Evolutionary conservation across 2,113 vertebrate species (phyloP), one percentile per base, ranked within the genome.

Genomic region (Entomyzon cyanotis): DNA sequence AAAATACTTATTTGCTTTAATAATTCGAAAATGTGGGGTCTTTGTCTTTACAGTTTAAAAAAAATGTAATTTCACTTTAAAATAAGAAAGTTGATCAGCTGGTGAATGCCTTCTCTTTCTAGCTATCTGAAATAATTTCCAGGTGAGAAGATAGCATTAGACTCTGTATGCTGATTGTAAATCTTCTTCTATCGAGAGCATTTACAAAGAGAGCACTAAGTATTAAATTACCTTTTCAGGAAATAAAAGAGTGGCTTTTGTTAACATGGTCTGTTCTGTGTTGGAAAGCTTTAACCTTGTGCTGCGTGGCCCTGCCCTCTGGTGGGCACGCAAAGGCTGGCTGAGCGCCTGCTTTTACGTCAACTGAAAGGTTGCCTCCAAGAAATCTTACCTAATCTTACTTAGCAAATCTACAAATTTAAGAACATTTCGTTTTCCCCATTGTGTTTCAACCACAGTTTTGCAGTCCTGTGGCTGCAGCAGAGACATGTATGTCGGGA

Each of bases 401-500:
- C 25, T 50, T 67, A 59, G 35, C 30, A 41, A n/a, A 63, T 42
- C 31, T 27, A 33, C 15, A 76, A 41, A 69, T 49, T 69, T 42
- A 55, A 76, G 76, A 69, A 23, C 14, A 23, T 49, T 76, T 60
- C 0, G 2, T 49, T 55, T 69, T 49, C 25, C 8, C 25, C 25
- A 15, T 1, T 55, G 49, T 69, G 41, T 62, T 75, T 55, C 30
- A 62, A 4, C n/a, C 5, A 12, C 37, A 28, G 37, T 67, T 69
- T 59, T 65, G 35, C 44, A 41, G 17, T 56, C 16, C 35, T 68
- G 22, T 37, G 13, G 44, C 58, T 64, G n/a, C n/a, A 52, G 42
- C 28, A 44, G 60, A 9, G 4, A 41, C 1, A 0, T 9, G 5
- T 1, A 0, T 84, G 25, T 63, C 47, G 7, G 15, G 49, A 60